Conservation (phyloP, 2,797 vertebrate species). For the Lophotriccus pileatus region DNA sequence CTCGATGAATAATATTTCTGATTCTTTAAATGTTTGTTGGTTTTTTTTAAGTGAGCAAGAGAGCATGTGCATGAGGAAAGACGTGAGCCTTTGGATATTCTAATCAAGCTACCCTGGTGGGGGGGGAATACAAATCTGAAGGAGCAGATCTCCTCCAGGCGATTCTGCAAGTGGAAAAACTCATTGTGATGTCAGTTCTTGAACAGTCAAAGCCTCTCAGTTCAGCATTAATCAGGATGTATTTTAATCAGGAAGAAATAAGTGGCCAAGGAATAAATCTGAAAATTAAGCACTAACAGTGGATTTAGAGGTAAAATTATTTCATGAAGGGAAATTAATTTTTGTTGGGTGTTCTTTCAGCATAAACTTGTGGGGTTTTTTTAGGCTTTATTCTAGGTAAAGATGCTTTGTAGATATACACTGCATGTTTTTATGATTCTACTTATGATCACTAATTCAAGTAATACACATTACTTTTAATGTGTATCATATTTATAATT, state of each 20-base stretch:
- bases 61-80: background rate
- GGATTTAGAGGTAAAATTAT: constrained; percentile 4
- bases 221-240: constrained; percentile 12
- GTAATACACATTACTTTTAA: background rate
- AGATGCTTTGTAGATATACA: background rate
- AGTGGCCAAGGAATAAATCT: constrained; percentile 10
- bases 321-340: background rate
- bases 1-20: background rate
- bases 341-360: background rate
- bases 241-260: constrained; percentile 44
- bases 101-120: background rate
- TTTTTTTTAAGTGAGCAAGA: background rate
- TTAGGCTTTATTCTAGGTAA: background rate
- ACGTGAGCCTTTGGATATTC: background rate
- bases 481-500: background rate
- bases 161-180: background rate
- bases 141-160: background rate
- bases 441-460: background rate
- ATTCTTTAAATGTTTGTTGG: background rate
- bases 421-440: background rate
- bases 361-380: background rate
- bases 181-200: background rate
- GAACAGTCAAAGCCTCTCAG: background rate
- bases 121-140: background rate
- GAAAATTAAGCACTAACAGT: background rate